A percentile compares a stretch with the other conserved stretches of the same genome.
Conservation (phyloP, 2,888 invertebrate genomes). For the Meiosimyza decipiens region DNA sequence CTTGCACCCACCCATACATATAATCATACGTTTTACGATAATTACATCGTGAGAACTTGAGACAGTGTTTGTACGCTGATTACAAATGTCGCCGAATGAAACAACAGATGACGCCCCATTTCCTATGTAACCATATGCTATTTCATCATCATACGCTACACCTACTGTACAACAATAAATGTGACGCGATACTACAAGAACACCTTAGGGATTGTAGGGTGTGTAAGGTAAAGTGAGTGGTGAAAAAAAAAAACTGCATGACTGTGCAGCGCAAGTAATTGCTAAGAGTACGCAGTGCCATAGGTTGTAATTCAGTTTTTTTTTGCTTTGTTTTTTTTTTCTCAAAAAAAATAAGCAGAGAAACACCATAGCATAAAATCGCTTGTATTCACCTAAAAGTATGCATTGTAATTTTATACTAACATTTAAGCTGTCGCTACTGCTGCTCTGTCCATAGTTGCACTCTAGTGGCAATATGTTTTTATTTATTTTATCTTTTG, state of each 20-base stretch:
- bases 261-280: slow-evolving; percentile 28
- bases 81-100: slow-evolving; percentile 34
- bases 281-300: slow-evolving; percentile 4
- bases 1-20: background rate
- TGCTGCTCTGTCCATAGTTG: too few species aligned
- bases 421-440: slow-evolving; percentile 16
- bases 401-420: slow-evolving; percentile 29
- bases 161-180: background rate
- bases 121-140: background rate
- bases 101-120: slow-evolving; percentile 1
- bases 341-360: background rate
- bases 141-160: background rate
- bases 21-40: slow-evolving; percentile 34
- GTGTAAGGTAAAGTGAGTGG: background rate
- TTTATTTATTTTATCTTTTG: background rate
- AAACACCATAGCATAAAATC: slow-evolving; percentile 10
- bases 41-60: slow-evolving; percentile 37
- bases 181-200: background rate
- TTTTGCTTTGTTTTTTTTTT: slow-evolving; percentile 10
- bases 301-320: too few species aligned
- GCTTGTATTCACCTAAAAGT: slow-evolving; percentile 26
- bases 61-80: slow-evolving; percentile 35
- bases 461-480: background rate
- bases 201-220: background rate
- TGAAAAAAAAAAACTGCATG: background rate